phyloP scores from a whole-genome alignment of 1,140 invertebrate genomes.

The Drosophila nannoptera region DNA sequence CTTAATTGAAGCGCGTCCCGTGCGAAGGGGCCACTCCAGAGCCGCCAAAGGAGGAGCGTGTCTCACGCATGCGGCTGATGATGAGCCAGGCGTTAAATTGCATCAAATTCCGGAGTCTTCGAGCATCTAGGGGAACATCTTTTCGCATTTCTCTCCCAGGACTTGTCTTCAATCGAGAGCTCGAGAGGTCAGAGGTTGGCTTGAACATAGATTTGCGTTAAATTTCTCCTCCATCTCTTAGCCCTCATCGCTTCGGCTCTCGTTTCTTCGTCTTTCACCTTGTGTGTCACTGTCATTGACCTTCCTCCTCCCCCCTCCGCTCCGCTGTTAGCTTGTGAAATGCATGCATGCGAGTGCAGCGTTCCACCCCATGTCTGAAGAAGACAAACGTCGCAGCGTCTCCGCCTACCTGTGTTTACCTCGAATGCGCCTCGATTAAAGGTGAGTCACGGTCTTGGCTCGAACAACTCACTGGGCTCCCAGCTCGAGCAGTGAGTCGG shows the following conservation, averaged over 20 bases:
- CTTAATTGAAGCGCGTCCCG: slow-evolving; percentile 4
- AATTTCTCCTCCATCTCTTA: background rate
- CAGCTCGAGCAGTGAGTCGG: slow-evolving; percentile 1
- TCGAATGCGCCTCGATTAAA: slow-evolving; percentile 3
- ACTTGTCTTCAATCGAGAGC: too few relatives aligned
- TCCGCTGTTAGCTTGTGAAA: slow-evolving; percentile 4
- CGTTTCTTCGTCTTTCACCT: background rate
- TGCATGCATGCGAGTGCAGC: slow-evolving; percentile 2
- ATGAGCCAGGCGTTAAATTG: too few relatives aligned
- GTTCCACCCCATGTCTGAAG: slow-evolving; percentile 12
- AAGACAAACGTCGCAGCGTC: too few relatives aligned
- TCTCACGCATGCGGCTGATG: too few relatives aligned
- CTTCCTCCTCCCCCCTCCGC: background rate
- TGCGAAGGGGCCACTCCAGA: too few relatives aligned
- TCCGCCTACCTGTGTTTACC: background rate
- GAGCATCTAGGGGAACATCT: too few relatives aligned
- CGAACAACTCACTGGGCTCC: background rate
- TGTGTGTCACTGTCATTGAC: slow-evolving; percentile 19
- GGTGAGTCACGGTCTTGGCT: slow-evolving; percentile 27
- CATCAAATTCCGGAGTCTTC: too few relatives aligned
- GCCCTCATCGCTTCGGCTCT: background rate
- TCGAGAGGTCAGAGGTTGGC: too few relatives aligned
- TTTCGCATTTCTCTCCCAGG: too few relatives aligned
- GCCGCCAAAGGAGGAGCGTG: too few relatives aligned
- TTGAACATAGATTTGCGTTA: too few relatives aligned